Percentiles rank a stretch among this genome's conserved stretches.
These are phyloP conservation scores for Brachypodius melanocephalos DNA, from an alignment of 2,113 vertebrate species.

Conservation along the genomic window DNA sequence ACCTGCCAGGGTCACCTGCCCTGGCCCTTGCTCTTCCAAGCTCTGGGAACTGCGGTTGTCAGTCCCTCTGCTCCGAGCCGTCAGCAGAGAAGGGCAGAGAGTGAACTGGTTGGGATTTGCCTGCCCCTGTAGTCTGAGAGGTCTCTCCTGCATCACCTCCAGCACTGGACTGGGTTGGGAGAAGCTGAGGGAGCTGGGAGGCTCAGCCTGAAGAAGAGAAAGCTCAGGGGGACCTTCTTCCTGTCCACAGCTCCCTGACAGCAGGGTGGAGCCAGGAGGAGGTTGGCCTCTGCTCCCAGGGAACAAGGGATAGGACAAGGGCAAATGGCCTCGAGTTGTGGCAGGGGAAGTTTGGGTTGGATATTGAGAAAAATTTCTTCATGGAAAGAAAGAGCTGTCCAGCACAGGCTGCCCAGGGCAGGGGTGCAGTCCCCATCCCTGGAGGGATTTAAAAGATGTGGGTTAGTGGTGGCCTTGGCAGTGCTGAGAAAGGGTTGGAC, in stretches of 20 bases:
- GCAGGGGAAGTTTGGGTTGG: not conserved
- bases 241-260: not conserved
- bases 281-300: not conserved
- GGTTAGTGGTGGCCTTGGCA: not conserved
- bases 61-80: rapidly evolving
- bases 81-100: not conserved
- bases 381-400: not conserved
- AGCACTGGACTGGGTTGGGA: not conserved
- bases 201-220: not conserved
- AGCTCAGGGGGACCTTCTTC: not conserved
- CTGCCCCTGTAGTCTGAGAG: not conserved
- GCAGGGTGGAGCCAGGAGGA: not conserved
- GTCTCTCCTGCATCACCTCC: not conserved
- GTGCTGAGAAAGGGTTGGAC: not conserved
- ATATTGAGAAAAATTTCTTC: not conserved
- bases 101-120: not conserved
- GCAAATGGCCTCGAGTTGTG: not conserved
- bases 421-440: no score
- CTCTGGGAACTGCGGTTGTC: not conserved
- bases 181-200: not conserved
- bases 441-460: not conserved
- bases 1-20: not conserved
- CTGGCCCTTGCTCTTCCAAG: not conserved
- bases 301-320: not conserved
- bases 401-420: not conserved